phyloP scores from a whole-genome alignment of 2,888 invertebrate species.

The Dermolepida albohirtum region DNA sequence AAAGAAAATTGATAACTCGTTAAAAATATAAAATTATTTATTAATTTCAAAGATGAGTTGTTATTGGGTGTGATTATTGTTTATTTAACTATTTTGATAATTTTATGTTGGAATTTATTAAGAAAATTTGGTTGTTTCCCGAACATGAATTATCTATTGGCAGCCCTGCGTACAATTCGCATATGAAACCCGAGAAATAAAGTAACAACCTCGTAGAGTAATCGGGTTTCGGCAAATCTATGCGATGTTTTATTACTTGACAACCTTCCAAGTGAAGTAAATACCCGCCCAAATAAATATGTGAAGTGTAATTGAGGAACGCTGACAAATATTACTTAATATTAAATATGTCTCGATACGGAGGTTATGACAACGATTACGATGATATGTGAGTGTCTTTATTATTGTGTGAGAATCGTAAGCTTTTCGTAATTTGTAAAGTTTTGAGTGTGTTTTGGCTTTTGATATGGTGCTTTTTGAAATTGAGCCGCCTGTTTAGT shows the following conservation, averaged over 20 bases:
- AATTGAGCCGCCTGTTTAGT: slow-evolving; percentile 41
- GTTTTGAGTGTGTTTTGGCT: slow-evolving; percentile 22
- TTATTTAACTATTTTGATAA: too few species aligned
- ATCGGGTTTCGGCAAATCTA: slow-evolving; percentile 22
- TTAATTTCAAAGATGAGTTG: too few species aligned
- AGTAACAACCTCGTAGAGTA: neutral
- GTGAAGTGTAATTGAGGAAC: slow-evolving; percentile 19
- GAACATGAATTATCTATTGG: too few species aligned
- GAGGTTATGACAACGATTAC: slow-evolving; percentile 38
- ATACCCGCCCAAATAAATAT: slow-evolving; percentile 13
- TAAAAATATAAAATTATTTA: too few species aligned
- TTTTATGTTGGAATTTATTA: too few species aligned
- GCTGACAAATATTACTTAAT: neutral
- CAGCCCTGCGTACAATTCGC: too few species aligned
- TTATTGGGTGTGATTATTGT: too few species aligned
- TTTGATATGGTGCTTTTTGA: slow-evolving; percentile 31
- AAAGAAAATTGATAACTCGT: too few species aligned
- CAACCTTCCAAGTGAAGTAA: neutral
- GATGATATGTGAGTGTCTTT: slow-evolving; percentile 40
- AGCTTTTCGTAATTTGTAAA: slow-evolving; percentile 1
- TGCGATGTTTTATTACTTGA: slow-evolving; percentile 1
- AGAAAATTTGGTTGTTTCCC: too few species aligned
- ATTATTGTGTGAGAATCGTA: slow-evolving; percentile 9
- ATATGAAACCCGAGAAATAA: too few species aligned
- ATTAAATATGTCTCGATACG: slow-evolving; percentile 27